phyloP scores from a whole-genome alignment of 2,797 vertebrate species.

The Hydrocynus forskahlii region DNA sequence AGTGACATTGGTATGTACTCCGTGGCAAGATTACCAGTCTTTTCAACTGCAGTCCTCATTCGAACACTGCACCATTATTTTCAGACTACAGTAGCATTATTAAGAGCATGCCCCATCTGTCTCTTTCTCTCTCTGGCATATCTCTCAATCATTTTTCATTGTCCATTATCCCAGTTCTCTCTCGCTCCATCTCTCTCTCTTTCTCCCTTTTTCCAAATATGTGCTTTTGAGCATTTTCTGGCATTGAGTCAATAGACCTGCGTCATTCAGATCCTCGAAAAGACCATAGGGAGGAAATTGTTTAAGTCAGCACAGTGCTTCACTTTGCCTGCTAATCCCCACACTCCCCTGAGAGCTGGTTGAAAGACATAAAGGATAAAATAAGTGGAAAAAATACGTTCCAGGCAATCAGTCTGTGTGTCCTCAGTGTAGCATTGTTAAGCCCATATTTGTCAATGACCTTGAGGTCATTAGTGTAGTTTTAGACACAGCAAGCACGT shows the following conservation, averaged over 20 bases:
- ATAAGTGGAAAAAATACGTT: slow-evolving; percentile 39
- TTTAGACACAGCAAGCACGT: slow-evolving; percentile 33
- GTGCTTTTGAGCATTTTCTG: slow-evolving; percentile 37
- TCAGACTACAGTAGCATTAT: not conserved
- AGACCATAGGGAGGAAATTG: slow-evolving; percentile 35
- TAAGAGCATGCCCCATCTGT: not conserved
- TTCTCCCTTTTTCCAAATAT: slow-evolving; percentile 32
- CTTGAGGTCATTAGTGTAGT: slow-evolving; percentile 46
- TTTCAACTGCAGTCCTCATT: not conserved
- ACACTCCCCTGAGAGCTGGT: slow-evolving; percentile 13
- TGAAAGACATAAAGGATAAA: slow-evolving; percentile 50
- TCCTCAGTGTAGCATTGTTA: slow-evolving; percentile 34
- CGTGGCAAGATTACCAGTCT: not conserved
- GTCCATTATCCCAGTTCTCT: slow-evolving; percentile 19
- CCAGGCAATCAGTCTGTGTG: slow-evolving; percentile 35
- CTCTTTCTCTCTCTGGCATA: slow-evolving; percentile 13
- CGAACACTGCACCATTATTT: not conserved
- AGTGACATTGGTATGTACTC: not conserved
- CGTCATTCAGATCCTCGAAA: slow-evolving; percentile 44
- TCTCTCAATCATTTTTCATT: slow-evolving; percentile 2
- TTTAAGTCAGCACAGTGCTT: slow-evolving; percentile 52
- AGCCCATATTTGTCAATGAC: slow-evolving; percentile 37
- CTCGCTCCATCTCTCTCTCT: not conserved
- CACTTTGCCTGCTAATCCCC: slow-evolving; percentile 41
- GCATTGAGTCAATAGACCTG: slow-evolving; percentile 25